A percentile compares a stretch with the other conserved stretches of the same genome.
Evolutionary conservation across 2,797 vertebrate species (phyloP).

Genomic region (Rhinatrema bivittatum): DNA sequence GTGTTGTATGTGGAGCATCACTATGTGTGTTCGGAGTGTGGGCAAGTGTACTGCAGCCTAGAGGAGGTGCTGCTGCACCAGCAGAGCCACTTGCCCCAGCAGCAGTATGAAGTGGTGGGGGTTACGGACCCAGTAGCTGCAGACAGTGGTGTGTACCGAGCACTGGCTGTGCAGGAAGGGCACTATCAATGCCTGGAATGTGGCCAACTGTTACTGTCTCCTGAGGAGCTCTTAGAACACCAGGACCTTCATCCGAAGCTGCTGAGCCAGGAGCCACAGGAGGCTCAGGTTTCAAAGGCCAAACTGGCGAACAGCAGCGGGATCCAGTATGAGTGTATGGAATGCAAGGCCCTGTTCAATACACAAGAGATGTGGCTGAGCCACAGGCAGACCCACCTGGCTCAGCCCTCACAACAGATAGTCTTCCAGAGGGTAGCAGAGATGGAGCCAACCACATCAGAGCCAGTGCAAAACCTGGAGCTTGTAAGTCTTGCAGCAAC

Average conservation of each 20-base stretch:
- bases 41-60: constrained; percentile 75
- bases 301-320: constrained; percentile 22
- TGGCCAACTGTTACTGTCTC: constrained; percentile 69
- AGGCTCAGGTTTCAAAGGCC: constrained; percentile 11
- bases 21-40: constrained; percentile 90
- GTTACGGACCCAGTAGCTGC: constrained; percentile 29
- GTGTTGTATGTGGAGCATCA: constrained; percentile 76
- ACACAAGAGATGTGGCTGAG: constrained; percentile 75
- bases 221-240: constrained; percentile 79
- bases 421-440: not conserved
- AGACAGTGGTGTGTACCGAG: constrained; percentile 28
- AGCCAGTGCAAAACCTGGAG: no score
- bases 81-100: constrained; percentile 65
- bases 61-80: constrained; percentile 86
- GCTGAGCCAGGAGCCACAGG: constrained; percentile 25
- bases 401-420: not conserved
- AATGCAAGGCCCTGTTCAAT: constrained; percentile 78
- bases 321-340: constrained; percentile 84
- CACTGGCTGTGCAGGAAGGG: constrained; percentile 44
- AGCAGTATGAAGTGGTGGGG: constrained; percentile 51
- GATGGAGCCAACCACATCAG: no score
- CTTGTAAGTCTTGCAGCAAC: no score
- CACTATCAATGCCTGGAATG: constrained; percentile 91
- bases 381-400: constrained; percentile 49
- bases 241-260: constrained; percentile 85